Evolutionary conservation across 2,888 invertebrate genomes (phyloP).

Genomic region (Gisinianus flammeolus): DNA sequence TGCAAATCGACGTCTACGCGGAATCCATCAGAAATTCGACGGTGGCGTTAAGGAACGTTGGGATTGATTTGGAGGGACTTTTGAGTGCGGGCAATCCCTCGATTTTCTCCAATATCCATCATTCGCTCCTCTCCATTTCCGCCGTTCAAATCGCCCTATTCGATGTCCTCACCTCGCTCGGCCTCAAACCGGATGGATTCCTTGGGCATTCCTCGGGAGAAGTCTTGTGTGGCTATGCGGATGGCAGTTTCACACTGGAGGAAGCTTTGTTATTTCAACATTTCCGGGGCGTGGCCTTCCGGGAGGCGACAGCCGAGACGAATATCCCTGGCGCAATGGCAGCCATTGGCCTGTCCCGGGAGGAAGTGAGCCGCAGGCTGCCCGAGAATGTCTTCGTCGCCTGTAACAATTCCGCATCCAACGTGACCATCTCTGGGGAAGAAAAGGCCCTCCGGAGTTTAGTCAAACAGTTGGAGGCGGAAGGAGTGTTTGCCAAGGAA

Average conservation of each 20-base stretch:
- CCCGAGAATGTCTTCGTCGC: conserved; percentile 83
- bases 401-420: conserved; percentile 92
- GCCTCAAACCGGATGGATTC: conserved; percentile 74
- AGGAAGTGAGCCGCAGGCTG: conserved; percentile 72
- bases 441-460: conserved; percentile 70
- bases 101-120: background rate
- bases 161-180: conserved; percentile 68
- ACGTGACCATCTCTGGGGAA: conserved; percentile 92
- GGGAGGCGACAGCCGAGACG: conserved; percentile 55
- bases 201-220: conserved; percentile 94
- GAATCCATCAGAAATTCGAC: background rate
- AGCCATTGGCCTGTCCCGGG: conserved; percentile 64
- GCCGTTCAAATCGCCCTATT: conserved; percentile 63
- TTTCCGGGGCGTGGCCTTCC: conserved; percentile 65
- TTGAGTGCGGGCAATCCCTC: background rate
- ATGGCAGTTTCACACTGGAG: conserved; percentile 85
- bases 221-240: conserved; percentile 93
- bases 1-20: background rate
- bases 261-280: conserved; percentile 85
- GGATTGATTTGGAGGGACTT: background rate
- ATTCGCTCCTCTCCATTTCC: background rate
- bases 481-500: conserved; percentile 68
- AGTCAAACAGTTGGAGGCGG: conserved; percentile 73
- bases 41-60: background rate
- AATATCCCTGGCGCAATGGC: conserved; percentile 62